Evolutionary conservation across 2,113 vertebrate species (phyloP), one percentile per base, ranked within the genome.

Genomic region (Pitta sordida): DNA sequence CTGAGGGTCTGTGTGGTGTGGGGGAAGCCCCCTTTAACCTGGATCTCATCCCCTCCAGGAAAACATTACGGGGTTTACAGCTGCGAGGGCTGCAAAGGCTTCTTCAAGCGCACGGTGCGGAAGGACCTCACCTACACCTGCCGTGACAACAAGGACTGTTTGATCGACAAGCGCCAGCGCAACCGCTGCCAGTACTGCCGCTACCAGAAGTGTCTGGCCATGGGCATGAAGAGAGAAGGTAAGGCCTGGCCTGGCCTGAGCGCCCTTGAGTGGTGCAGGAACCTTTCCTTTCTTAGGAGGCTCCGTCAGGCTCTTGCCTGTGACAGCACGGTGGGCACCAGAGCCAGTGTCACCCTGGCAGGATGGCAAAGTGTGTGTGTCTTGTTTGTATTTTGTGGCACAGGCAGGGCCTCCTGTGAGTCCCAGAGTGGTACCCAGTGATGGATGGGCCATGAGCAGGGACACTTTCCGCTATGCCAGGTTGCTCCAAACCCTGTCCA

Each of bases 201-300:
- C 96, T 99, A 99, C 95, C 99, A 99, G 98, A 99, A 99, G 98
- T 99, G 99, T 98, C 98, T 99, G 56, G 99, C 99, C 58, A 99
- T 99, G 99, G 99, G 99, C 95, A 99, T 99, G 99, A 99, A 99
- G 98, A 98, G 99, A 97, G 99, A 99, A 99, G 99, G 99, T 99
- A 98, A 98, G 98, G 95, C 96, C 94, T 6, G 10, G 22, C 69
- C 70, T 24, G 46, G 7, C 55, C 73, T 1, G 3, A 3, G 74
- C 92, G 32, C 83, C 88, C 89, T 1, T 0, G 84, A 81, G 64
- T 74, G 79, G 82, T 70, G 62, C 20, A 1, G 70, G 58, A 5
- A 1, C 2, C 11, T 22, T 19, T 4, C 32, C 19, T 63, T 34
- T 6, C 0, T 21, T 2, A 9, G 82, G 63, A 44, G 37, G 52